These are phyloP conservation scores for Pollachius pollachius DNA, from an alignment of 2,113 vertebrate species.

Conservation along the genomic window DNA sequence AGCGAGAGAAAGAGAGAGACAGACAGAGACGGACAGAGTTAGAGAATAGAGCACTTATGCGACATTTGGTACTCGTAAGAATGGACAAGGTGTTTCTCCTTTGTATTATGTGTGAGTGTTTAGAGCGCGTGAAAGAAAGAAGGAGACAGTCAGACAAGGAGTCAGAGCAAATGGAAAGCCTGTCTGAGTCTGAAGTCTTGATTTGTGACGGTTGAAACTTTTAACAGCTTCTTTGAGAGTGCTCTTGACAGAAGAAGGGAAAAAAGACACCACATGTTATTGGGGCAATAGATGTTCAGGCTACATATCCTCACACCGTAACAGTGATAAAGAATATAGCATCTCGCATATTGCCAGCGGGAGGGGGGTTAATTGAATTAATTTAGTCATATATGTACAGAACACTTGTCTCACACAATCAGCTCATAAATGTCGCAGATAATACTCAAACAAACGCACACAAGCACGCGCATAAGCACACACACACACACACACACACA, in stretches of 20 bases:
- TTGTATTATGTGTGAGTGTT: neutral
- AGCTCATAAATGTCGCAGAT: neutral
- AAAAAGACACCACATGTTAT: neutral
- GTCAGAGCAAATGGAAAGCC: neutral
- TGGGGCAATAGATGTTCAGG: neutral
- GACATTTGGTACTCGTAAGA: too few species aligned
- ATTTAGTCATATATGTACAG: neutral
- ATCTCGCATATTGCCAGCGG: neutral
- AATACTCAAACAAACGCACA: neutral
- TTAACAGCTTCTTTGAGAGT: neutral
- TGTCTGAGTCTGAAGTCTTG: neutral
- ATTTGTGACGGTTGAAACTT: neutral
- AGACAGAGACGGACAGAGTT: neutral
- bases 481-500: neutral
- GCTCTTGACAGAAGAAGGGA: neutral
- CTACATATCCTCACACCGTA: neutral
- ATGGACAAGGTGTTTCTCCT: too few species aligned
- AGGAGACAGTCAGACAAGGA: neutral
- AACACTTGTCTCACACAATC: neutral
- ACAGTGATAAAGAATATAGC: neutral
- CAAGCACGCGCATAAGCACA: neutral
- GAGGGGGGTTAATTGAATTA: neutral
- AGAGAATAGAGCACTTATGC: neutral
- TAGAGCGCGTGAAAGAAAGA: neutral
- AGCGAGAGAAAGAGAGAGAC: neutral